Conservation (phyloP, 2,113 vertebrate species). For the Sterrhoptilus dennistouni region DNA sequence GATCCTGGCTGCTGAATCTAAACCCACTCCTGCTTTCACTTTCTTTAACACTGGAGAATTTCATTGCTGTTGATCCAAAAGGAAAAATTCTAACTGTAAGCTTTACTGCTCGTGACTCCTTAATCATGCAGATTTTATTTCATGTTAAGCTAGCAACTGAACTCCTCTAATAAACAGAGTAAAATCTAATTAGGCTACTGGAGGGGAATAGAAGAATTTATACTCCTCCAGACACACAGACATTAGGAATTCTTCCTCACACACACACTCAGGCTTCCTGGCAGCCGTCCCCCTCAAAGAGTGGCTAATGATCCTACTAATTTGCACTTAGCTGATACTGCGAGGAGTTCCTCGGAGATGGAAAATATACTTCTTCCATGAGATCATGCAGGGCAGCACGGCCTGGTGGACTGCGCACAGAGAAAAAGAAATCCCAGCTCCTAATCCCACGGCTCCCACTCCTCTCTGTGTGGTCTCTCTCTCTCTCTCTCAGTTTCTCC, state of each 20-base stretch:
- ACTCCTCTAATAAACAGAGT: slow-evolving; percentile 71
- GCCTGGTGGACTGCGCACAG: background rate
- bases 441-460: slow-evolving; percentile 5
- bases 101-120: slow-evolving; percentile 52
- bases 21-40: slow-evolving; percentile 49
- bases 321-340: slow-evolving; percentile 50
- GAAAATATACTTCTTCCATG: slow-evolving; percentile 47
- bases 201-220: slow-evolving; percentile 53
- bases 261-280: slow-evolving; percentile 41
- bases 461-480: slow-evolving; percentile 58
- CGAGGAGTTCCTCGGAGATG: slow-evolving; percentile 17
- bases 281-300: slow-evolving; percentile 22
- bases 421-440: slow-evolving; percentile 20
- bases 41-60: background rate
- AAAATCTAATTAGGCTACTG: slow-evolving; percentile 75
- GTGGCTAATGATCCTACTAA: slow-evolving; percentile 26
- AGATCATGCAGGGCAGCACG: background rate
- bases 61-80: slow-evolving; percentile 39
- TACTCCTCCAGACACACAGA: slow-evolving; percentile 50
- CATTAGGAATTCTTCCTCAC: slow-evolving; percentile 47
- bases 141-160: slow-evolving; percentile 70
- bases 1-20: background rate
- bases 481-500: background rate
- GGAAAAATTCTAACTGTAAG: slow-evolving; percentile 52
- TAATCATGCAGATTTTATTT: slow-evolving; percentile 72